A percentile compares a stretch with the other conserved stretches of the same genome.
Conservation (phyloP, 2,113 vertebrate species). For the Pterophyllum scalare region DNA sequence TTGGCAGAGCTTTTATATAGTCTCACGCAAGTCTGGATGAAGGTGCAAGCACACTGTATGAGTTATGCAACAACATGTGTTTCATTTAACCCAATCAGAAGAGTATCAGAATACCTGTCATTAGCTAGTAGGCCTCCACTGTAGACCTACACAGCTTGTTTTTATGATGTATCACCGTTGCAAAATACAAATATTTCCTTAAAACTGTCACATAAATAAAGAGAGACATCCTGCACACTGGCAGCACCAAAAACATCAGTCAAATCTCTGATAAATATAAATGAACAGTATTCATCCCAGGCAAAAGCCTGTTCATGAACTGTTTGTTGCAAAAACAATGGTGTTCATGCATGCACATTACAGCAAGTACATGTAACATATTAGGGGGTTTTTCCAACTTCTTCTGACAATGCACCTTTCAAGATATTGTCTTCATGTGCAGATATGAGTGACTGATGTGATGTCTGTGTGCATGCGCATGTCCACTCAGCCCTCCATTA, state of each 20-base stretch:
- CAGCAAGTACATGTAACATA: conserved; percentile 55
- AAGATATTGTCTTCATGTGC: conserved; percentile 36
- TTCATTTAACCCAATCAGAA: not conserved
- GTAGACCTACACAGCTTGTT: not conserved
- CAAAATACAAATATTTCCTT: conserved; percentile 30
- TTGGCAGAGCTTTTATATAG: conserved; percentile 36
- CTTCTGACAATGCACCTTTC: conserved; percentile 70
- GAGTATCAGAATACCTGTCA: not conserved
- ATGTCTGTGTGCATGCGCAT: conserved; percentile 24
- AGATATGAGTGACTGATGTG: conserved; percentile 63
- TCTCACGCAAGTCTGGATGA: conserved; percentile 35
- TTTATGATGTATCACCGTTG: not conserved
- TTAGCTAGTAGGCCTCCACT: not conserved
- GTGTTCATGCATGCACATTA: conserved; percentile 4
- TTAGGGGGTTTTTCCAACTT: conserved; percentile 68
- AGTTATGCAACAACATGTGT: conserved; percentile 9
- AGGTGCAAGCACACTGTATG: not conserved
- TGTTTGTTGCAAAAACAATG: conserved; percentile 52
- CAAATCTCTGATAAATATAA: conserved; percentile 42
- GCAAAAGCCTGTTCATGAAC: conserved; percentile 26
- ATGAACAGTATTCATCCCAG: conserved; percentile 26
- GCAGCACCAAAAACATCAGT: conserved; percentile 21
- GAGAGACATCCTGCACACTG: conserved; percentile 24
- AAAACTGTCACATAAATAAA: conserved; percentile 4
- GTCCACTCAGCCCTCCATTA: conserved; percentile 13